phyloP scores from a whole-genome alignment of 2,113 vertebrate species.

The Myotis brandtii region DNA sequence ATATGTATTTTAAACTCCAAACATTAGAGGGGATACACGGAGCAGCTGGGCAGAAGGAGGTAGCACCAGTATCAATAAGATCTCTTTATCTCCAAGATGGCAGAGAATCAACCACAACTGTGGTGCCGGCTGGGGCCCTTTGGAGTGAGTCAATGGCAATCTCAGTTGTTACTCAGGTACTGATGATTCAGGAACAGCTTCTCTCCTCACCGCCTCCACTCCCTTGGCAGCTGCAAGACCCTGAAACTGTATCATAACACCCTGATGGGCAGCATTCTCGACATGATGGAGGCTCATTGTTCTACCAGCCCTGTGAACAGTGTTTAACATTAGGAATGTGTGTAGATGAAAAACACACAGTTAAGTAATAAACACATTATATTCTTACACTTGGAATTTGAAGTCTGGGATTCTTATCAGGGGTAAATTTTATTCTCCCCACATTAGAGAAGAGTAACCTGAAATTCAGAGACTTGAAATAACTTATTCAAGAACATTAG shows the following conservation, averaged over 20 bases:
- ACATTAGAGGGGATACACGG: background rate
- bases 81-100: background rate
- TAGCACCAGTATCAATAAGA: background rate
- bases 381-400: background rate
- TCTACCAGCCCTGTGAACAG: background rate
- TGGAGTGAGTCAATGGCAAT: background rate
- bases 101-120: background rate
- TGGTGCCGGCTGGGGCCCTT: too few relatives aligned
- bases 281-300: fast-evolving
- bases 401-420: background rate
- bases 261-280: too few relatives aligned
- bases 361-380: background rate
- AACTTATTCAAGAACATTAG: background rate
- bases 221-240: background rate
- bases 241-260: background rate
- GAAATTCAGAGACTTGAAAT: background rate
- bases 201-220: background rate
- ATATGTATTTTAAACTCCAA: background rate
- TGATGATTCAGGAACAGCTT: background rate
- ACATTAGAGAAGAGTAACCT: background rate
- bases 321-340: background rate
- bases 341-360: background rate
- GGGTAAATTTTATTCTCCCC: background rate
- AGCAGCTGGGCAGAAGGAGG: background rate
- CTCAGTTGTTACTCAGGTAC: fast-evolving